Base-by-base conservation (phyloP, 1,140 invertebrate species). In the Phymorhynchus buccinoides region DNA sequence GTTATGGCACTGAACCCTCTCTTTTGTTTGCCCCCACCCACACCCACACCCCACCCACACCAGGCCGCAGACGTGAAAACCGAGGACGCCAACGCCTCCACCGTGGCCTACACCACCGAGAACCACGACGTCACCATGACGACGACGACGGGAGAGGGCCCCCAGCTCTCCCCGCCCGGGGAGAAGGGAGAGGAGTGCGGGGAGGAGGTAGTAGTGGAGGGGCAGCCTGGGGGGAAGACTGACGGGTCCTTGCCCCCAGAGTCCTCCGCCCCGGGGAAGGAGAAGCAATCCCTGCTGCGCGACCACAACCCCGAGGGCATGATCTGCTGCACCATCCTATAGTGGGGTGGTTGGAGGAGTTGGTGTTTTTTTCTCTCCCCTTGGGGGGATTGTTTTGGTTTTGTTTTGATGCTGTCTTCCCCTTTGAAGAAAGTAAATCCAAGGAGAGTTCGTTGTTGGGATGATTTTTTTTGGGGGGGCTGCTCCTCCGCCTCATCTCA, bases 291-390 rank as follows among this genome's bases (percentile, higher is more conserved):
- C 42, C 73, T 78, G 35, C 83, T 87, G 6, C 66, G 42, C 27
- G 83, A 85, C 68, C 62, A 56, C 62, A 68, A 75, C 41, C 86
- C 83, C 37, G 81, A 83, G 37, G 86, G 86, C 83, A 44, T 85
- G 62, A 37, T 83, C 35, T 84, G 82, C 85, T 86, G 80, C 75
- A 68, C 75, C 75, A 83, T 83, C 35, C 82, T 86, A 48, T 86
- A 86, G 73, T n/a, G 27, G 18, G 7, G 6, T 9, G 44, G 18
- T 18, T 9, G n/a, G 44, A 6, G n/a, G n/a, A n/a, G n/a, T n/a
- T n/a, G n/a, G n/a, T n/a, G n/a, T n/a, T n/a, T n/a, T n/a, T n/a
- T n/a, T n/a, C n/a, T n/a, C n/a, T n/a, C n/a, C n/a, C n/a, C n/a
- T n/a, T n/a, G n/a, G n/a, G n/a, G n/a, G n/a, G n/a, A n/a, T n/a